Base-by-base conservation (phyloP, 2,113 vertebrate species). In the Nothocercus julius region DNA sequence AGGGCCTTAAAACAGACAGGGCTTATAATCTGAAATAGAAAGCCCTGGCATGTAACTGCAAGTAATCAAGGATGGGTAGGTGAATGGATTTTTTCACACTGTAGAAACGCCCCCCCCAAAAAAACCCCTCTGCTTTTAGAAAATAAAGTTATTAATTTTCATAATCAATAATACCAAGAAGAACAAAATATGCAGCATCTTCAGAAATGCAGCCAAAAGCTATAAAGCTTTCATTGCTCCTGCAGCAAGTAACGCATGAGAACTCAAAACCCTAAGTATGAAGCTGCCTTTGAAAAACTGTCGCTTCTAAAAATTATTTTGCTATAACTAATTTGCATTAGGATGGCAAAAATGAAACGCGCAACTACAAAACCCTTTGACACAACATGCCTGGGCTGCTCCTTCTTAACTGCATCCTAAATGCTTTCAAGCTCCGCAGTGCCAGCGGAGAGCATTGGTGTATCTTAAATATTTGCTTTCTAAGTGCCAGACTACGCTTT, bases 51-150 rank as follows among this genome's bases (percentile, higher is more conserved):
- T 0, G 21, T 5, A 69, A 45, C 34, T 27, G 22, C 17, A 0
- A 11, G 13, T 4, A 9, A 51, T 14, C 49, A 36, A 0, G 1
- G 68, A 13, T 0, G 0, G 20, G 38, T 36, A 61, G 27, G 40
- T 22, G 28, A 67, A 70, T 13, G 68, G 4, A 27, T 36, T 85
- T 85, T 82, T 45, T 19, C 28, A 9, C 0, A 6, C 11, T 20
- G 3, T 0, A 20, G 40, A 58, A 69, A 36, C 8, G 36, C 36
- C 36, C 36, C 36, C 36, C 36, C 36, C 36, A 36, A 69, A 28
- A 58, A 56, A 61, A 4, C 2, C 21, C 15, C 49, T 49, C 49
- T 7, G 42, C 6, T 13, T 87, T 69, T 25, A 11, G 74, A 82
- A 5, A 49, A 45, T 11, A 27, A 4, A 40, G 14, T 27, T 78